phyloP scores from a whole-genome alignment of 2,797 vertebrate species.

The Phylloscopus collybita region DNA sequence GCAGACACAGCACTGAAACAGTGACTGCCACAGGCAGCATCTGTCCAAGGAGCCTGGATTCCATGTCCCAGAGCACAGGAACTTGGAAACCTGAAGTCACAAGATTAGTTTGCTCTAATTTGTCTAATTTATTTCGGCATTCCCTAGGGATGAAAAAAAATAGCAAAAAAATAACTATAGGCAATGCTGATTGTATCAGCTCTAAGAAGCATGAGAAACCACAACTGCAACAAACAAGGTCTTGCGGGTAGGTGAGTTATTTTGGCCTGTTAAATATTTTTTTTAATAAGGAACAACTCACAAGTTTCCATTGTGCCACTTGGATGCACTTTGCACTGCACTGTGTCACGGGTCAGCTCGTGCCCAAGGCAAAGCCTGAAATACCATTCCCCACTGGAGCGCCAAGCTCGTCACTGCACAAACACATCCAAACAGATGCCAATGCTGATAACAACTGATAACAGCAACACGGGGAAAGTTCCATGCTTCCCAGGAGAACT shows the following conservation, averaged over 20 bases:
- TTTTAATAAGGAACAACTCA: not conserved
- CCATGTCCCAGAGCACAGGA: not conserved
- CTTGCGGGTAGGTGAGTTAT: not conserved
- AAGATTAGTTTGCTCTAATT: not conserved
- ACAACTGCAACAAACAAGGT: not conserved
- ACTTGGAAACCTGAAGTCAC: rapidly evolving
- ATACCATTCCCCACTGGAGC: not conserved
- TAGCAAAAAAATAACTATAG: not conserved
- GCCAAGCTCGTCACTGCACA: not conserved
- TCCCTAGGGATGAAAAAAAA: not conserved
- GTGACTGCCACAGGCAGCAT: not conserved
- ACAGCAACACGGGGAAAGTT: not conserved
- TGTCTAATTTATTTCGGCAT: not conserved
- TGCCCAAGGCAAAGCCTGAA: not conserved
- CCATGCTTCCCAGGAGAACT: not conserved
- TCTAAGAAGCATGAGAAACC: not conserved
- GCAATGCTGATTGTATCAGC: not conserved
- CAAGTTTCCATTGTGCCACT: not conserved
- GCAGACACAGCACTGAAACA: not conserved
- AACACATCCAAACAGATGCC: not conserved
- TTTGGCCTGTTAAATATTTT: not conserved
- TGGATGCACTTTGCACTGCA: not conserved
- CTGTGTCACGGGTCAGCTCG: not conserved
- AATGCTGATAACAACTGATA: not conserved
- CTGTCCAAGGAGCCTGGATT: not conserved